These are phyloP conservation scores for Metridium senile DNA, from an alignment of 92 coral and sea anemone genomes.

Conservation along the genomic window DNA sequence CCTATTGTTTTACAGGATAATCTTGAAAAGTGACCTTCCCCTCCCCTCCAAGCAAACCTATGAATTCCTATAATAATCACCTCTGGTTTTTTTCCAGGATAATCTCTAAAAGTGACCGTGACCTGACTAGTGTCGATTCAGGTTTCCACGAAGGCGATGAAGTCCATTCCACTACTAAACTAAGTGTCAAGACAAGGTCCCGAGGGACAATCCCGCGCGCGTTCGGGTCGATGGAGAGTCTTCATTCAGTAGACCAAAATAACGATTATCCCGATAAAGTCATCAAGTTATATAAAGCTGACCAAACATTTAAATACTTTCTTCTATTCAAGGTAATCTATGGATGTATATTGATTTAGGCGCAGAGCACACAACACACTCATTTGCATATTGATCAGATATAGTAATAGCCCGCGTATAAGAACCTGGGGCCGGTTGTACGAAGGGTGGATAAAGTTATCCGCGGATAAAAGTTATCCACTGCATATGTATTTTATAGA, in stretches of 20 bases:
- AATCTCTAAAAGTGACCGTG: conserved; percentile 81
- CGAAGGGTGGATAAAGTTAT: no score
- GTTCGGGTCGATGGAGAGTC: conserved; percentile 83
- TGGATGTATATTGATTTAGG: not conserved
- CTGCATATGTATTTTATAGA: no score
- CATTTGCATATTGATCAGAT: not conserved
- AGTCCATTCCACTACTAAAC: conserved; percentile 64
- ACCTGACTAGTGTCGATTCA: conserved; percentile 73
- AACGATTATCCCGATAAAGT: conserved; percentile 88
- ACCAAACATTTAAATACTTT: conserved; percentile 94
- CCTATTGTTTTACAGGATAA: no score
- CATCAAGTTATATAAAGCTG: conserved; percentile 82
- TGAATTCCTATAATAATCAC: no score
- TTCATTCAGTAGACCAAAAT: conserved; percentile 61
- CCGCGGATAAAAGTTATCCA: no score
- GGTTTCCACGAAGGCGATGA: conserved; percentile 79
- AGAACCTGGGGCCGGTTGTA: no score
- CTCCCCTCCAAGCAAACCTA: no score
- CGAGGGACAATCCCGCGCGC: conserved; percentile 77
- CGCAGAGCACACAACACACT: not conserved
- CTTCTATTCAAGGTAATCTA: conserved; percentile 78
- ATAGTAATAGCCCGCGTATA: no score
- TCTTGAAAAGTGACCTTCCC: no score
- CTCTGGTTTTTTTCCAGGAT: conserved; percentile 65
- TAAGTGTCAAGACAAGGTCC: conserved; percentile 54